phyloP scores from a whole-genome alignment of 2,113 vertebrate species.

The Hippoglossus stenolepis region DNA sequence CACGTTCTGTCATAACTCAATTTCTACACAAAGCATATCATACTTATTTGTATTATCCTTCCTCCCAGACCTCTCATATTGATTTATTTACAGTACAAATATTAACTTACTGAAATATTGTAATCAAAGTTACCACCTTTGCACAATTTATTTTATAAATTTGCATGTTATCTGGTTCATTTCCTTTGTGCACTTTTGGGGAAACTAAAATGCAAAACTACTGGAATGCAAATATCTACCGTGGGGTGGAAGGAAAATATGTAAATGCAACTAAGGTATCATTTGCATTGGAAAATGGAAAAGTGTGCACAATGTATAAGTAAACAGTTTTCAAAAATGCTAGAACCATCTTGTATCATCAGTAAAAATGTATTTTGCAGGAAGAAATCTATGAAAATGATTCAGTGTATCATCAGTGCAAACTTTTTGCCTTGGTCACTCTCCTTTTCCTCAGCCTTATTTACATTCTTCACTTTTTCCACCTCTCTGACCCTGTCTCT shows the following conservation, averaged over 20 bases:
- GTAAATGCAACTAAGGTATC: too few species aligned
- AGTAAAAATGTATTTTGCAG: too few species aligned
- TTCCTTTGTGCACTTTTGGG: too few species aligned
- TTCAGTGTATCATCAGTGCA: not conserved
- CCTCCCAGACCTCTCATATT: not conserved
- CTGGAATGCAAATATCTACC: too few species aligned
- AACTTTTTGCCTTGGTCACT: not conserved
- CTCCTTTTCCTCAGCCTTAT: not conserved
- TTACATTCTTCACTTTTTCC: not conserved
- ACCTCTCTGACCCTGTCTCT: not conserved
- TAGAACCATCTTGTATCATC: too few species aligned
- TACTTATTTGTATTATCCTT: slow-evolving; percentile 25
- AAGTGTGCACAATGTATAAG: too few species aligned
- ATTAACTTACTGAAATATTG: not conserved
- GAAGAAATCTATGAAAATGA: not conserved
- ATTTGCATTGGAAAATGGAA: too few species aligned
- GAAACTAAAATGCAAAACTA: too few species aligned
- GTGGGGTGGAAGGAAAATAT: too few species aligned
- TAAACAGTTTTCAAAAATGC: too few species aligned
- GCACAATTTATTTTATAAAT: not conserved
- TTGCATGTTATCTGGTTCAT: too few species aligned
- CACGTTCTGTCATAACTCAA: not conserved
- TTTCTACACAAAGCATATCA: not conserved
- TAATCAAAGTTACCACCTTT: not conserved
- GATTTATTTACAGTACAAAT: not conserved